Evolutionary conservation across 2,888 invertebrate species (phyloP), one percentile per base, ranked within the genome.

Genomic region (Harpalus rubripes): DNA sequence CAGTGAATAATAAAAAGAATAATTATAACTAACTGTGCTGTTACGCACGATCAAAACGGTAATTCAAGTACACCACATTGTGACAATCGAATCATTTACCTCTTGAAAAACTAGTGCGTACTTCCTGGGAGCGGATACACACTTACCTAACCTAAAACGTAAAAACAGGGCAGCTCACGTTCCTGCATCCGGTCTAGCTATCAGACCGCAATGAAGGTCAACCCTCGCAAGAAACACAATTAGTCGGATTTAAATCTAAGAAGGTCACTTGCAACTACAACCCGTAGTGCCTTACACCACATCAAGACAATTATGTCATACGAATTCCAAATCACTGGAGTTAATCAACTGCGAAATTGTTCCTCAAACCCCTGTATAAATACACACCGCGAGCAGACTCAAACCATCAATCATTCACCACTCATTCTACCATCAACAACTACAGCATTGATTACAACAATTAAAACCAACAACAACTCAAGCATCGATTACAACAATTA

Each of bases 271-370:
- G 16, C 15, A 15, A 56, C 26, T 81, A 44, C 44, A 61, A 65
- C 61, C 44, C 63, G 59, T 59, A 78, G 58, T 81, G 10, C 44
- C 44, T 52, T 52, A 22, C 61, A 61, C 59, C 39, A 61, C 39
- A 63, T 63, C 32, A 7, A 16, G 10, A 18, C 44, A 68, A 81
- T 81, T 81, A 68, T 81, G 72, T 81, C 81, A 81, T 72, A 81
- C 81, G 41, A 81, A 81, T 72, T 68, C 56, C 58, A 65, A 81
- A 81, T 81, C 61, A 52, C 16, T 26, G 44, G 26, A 78, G 59
- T 52, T 84, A 84, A 84, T 84, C 84, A 84, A 65, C 59, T 83
- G 84, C 59, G 63, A 84, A 78, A 84, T 78, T 26, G 39, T 65
- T 26, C 59, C 56, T 63, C n/a, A 65, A 52, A 81, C 79, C 79